phyloP scores from a whole-genome alignment of 2,113 vertebrate species.

The Nannospalax galili region DNA sequence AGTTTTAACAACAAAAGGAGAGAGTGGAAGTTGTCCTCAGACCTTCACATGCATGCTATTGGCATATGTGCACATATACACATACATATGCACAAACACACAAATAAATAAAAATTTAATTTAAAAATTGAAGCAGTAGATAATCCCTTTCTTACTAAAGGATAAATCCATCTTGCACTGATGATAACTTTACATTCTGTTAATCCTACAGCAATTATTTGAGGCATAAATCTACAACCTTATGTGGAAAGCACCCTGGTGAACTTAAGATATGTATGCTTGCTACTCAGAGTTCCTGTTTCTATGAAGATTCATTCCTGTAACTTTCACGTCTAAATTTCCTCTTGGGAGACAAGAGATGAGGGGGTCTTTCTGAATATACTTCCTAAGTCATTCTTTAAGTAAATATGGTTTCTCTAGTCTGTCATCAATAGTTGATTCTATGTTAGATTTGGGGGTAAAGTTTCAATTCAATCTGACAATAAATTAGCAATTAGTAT shows the following conservation, averaged over 20 bases:
- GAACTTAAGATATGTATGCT: neutral
- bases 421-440: neutral
- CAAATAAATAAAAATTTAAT: no score
- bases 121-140: no score
- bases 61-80: no score
- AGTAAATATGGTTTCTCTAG: neutral
- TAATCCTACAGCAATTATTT: neutral
- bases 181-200: neutral
- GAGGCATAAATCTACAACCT: neutral
- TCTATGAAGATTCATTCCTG: neutral
- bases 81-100: no score
- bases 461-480: neutral
- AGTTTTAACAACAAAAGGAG: no score
- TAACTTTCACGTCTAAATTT: neutral
- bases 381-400: neutral
- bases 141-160: neutral
- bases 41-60: no score
- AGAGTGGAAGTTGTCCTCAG: no score
- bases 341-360: neutral
- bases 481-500: neutral
- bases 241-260: neutral
- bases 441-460: neutral
- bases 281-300: neutral
- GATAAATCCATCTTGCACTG: neutral
- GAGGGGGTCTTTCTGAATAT: neutral